These are phyloP conservation scores for Hydractinia symbiolongicarpus DNA, from an alignment of 30 jellyfish, hydroid and myxozoan genomes.

Conservation along the genomic window DNA sequence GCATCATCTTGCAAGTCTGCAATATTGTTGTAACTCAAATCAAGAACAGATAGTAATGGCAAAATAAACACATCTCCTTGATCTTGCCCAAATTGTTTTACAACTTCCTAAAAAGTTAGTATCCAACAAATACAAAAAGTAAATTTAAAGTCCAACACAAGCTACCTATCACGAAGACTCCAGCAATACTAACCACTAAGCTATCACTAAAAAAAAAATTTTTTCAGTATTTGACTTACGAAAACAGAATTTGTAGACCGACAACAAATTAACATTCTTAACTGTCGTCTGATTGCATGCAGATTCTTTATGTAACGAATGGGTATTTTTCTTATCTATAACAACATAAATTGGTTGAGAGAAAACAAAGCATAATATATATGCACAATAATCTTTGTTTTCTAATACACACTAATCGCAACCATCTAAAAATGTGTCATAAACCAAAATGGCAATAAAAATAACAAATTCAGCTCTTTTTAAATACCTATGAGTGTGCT, in stretches of 20 bases:
- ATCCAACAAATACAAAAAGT: background rate
- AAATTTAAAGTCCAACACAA: background rate
- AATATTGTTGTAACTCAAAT: slow-evolving; percentile 77
- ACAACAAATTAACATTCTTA: slow-evolving; percentile 48
- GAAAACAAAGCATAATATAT: background rate
- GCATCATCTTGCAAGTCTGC: slow-evolving; percentile 49
- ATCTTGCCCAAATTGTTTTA: slow-evolving; percentile 57
- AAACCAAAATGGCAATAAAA: too few species aligned
- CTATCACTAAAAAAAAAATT: background rate
- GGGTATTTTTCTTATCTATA: slow-evolving; percentile 64
- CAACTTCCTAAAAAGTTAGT: slow-evolving; percentile 42
- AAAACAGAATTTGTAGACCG: slow-evolving; percentile 59
- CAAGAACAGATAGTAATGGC: slow-evolving; percentile 58
- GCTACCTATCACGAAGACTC: background rate
- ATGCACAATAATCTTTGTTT: background rate
- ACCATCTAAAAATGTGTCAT: too few species aligned
- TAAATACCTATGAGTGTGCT: too few species aligned
- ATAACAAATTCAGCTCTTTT: too few species aligned
- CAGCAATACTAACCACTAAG: background rate
- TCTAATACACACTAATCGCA: too few species aligned
- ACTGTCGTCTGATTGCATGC: slow-evolving; percentile 58
- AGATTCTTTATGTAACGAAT: slow-evolving; percentile 46
- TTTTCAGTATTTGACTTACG: slow-evolving; percentile 23
- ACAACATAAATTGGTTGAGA: background rate
- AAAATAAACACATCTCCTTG: slow-evolving; percentile 42